A percentile compares a stretch with the other conserved stretches of the same genome.
These are phyloP conservation scores for Axis porcinus DNA, from an alignment of 2,113 vertebrate genomes.

Conservation along the genomic window DNA sequence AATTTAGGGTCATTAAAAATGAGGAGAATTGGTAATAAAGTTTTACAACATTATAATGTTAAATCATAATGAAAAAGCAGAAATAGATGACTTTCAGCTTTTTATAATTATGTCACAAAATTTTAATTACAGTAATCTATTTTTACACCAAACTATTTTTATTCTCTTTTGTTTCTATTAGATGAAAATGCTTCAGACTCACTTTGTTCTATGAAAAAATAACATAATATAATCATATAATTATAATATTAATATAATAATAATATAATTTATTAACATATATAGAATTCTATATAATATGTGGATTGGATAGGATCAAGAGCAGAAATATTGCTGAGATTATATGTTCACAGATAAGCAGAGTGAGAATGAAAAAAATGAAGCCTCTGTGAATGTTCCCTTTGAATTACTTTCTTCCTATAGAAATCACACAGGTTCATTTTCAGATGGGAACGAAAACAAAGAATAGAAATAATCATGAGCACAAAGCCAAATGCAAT, in stretches of 20 bases:
- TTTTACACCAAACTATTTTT: neutral
- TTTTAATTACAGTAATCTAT: neutral
- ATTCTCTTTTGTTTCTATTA: neutral
- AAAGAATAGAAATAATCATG: neutral
- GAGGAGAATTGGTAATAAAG: neutral
- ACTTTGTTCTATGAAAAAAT: neutral
- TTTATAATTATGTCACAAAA: neutral
- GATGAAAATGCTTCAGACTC: neutral
- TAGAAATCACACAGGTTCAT: neutral
- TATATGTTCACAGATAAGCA: neutral
- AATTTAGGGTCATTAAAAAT: neutral
- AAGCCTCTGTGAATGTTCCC: neutral
- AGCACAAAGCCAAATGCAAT: neutral
- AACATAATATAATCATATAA: neutral
- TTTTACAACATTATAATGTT: neutral
- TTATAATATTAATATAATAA: neutral
- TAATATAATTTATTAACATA: neutral
- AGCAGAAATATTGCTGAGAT: neutral
- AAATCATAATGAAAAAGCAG: neutral
- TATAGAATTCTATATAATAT: neutral
- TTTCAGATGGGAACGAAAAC: constrained; percentile 18
- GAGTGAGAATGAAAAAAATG: neutral
- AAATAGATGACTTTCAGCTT: neutral
- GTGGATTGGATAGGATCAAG: neutral
- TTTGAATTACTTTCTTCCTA: neutral